Evolutionary conservation across 2,797 vertebrate genomes (phyloP), one percentile per base, ranked within the genome.

Genomic region (Taeniopygia guttata): DNA sequence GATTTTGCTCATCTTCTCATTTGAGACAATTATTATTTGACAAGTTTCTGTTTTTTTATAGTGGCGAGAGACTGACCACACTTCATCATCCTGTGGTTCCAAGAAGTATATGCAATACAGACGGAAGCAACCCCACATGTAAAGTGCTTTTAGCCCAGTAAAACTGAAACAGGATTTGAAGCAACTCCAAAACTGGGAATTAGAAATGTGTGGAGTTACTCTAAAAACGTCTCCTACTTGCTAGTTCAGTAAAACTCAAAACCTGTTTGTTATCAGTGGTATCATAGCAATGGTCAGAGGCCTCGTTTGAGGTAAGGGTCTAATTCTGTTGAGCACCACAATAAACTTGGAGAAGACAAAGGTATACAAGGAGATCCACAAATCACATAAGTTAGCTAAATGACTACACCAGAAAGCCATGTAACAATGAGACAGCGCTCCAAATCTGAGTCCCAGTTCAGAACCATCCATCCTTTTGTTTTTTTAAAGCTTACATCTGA

Each of bases 121-220:
- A 84, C 69, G 46, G 68, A 92, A 73, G 30, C 19, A 77, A 40
- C 22, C 16, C 23, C 58, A 54, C 15, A 54, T 0, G 0, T 25
- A 27, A 66, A 81, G 25, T 18, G 56, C 6, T 55, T 90, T 86
- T n/a, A 73, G 46, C 45, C 30, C 52, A 49, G 63, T 62, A 67
- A 91, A 93, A 67, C 6, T 78, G n/a, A 84, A 92, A 81, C 16
- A 58, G 56, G 40, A 91, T 58, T 74, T 84, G 55, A 96, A 94
- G 56, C 13, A 80, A 64, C 29, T 89, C 64, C 86, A 95, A 79
- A 82, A 54, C 13, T 62, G 16, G 16, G 43, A 87, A 83, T 58
- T 55, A 74, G 43, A 70, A 89, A 63, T 29, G 64, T 60, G 59
- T 74, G 56, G 13, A 84, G 36, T 70, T 87, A 62, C 43, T 68